phyloP scores from a whole-genome alignment of 2,113 vertebrate species.

The Toxotes chatareus region DNA sequence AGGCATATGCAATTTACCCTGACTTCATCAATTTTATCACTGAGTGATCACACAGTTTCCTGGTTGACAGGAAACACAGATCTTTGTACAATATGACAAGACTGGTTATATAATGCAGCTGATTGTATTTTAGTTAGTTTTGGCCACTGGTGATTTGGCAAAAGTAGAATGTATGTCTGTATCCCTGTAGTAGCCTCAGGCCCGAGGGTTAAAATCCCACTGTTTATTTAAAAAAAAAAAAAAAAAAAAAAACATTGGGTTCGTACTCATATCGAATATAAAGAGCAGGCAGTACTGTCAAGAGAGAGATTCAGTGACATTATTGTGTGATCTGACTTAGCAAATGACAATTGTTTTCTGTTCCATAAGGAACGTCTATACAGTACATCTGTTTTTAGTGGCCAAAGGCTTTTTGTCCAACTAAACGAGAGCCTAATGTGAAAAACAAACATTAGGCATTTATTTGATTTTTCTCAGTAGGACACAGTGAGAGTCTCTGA shows the following conservation, averaged over 20 bases:
- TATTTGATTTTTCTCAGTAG: no score
- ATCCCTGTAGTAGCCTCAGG: background rate
- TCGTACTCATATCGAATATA: background rate
- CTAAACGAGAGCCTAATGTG: background rate
- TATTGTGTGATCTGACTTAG: background rate
- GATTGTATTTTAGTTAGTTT: background rate
- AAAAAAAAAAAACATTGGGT: background rate
- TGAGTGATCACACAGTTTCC: no score
- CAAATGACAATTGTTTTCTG: background rate
- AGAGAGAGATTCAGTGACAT: background rate
- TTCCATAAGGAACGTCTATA: background rate
- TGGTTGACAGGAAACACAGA: no score
- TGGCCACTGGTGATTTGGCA: background rate
- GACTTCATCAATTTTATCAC: no score
- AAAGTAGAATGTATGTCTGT: background rate
- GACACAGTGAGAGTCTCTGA: no score
- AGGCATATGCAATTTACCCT: no score
- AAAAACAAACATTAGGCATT: background rate
- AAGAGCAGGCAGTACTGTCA: background rate
- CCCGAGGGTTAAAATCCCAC: slow-evolving; percentile 5
- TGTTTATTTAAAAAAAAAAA: background rate
- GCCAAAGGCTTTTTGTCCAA: background rate
- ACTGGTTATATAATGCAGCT: no score
- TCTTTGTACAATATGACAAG: no score
- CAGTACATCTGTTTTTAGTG: background rate